Evolutionary conservation across 2,797 vertebrate genomes (phyloP), one percentile per base, ranked within the genome.

Genomic region (Crocidura indochinensis): DNA sequence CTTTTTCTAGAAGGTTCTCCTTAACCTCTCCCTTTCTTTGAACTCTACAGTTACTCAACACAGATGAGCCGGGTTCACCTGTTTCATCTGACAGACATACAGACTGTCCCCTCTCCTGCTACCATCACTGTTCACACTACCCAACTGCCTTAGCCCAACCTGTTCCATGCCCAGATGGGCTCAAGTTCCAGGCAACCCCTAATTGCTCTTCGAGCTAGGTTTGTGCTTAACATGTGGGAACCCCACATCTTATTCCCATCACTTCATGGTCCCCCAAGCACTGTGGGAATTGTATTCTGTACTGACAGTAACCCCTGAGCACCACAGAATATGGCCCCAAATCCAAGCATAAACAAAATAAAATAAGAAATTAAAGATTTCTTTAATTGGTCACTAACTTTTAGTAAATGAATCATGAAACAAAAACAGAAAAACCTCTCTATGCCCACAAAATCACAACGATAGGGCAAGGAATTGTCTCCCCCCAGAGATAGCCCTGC

Each of bases 1-100:
- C 72, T 53, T 69, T 73, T 84, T 86, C 83, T 49, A 71, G 71
- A 84, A 91, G 65, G 31, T 17, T 72, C 72, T 86, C 11, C 60
- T 20, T 53, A 47, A 3, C 44, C 2, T 64, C 47, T 53, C 29
- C 10, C 20, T 17, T 72, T 27, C 17, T 3, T 17, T 24, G 53
- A 65, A 74, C 24, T 19, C 6, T n/a, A 10, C 44, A 19, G 14
- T 7, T n/a, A 10, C 14, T 29, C 17, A 12, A 44, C 49, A 69
- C 68, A 49, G 84, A 80, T 62, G 17, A 6, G 76, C 0, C 0
- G 67, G 29, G 38, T 38, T 38, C 38, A 38, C 38, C 38, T 38
- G 5, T 38, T 38, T 38, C 38, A 38, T 38, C 38, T 38, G 38
- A 38, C 38, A 38, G 38, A 38, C 38, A 38, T 38, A 38, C 38